phyloP scores from a whole-genome alignment of 2,797 vertebrate genomes.

The Lates japonicus region DNA sequence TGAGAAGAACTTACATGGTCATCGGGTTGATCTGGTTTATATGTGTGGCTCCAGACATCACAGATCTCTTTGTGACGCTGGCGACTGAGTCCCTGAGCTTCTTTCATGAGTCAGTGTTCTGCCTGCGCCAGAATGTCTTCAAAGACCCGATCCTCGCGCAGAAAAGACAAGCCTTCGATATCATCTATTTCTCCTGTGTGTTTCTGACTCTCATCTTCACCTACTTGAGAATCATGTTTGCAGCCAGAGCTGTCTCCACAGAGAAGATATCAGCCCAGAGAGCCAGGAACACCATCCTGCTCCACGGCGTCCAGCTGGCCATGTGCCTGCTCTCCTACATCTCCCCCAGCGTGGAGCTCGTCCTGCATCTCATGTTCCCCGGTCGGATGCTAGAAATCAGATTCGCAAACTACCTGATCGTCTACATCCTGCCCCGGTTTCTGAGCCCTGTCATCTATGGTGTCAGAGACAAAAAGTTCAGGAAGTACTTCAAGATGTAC shows the following conservation, averaged over 20 bases:
- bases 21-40: slow-evolving; percentile 83
- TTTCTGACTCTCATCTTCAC: slow-evolving; percentile 83
- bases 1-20: slow-evolving; percentile 69
- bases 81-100: slow-evolving; percentile 78
- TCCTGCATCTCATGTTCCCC: slow-evolving; percentile 76
- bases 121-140: slow-evolving; percentile 81
- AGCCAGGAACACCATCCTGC: slow-evolving; percentile 85
- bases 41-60: slow-evolving; percentile 75
- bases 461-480: slow-evolving; percentile 80
- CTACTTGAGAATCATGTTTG: slow-evolving; percentile 80
- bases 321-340: slow-evolving; percentile 88
- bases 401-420: slow-evolving; percentile 81
- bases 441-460: slow-evolving; percentile 85
- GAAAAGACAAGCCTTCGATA: slow-evolving; percentile 79
- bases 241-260: slow-evolving; percentile 69
- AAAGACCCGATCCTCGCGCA: slow-evolving; percentile 71
- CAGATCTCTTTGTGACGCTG: slow-evolving; percentile 83
- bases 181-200: slow-evolving; percentile 83
- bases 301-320: slow-evolving; percentile 84
- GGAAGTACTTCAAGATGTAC: slow-evolving; percentile 73
- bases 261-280: slow-evolving; percentile 68
- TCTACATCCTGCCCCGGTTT: slow-evolving; percentile 84
- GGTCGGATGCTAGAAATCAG: slow-evolving; percentile 74
- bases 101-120: slow-evolving; percentile 80
- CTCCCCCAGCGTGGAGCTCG: slow-evolving; percentile 79